Base-by-base conservation (phyloP, 2,113 vertebrate species). In the Oncorhynchus clarkii region DNA sequence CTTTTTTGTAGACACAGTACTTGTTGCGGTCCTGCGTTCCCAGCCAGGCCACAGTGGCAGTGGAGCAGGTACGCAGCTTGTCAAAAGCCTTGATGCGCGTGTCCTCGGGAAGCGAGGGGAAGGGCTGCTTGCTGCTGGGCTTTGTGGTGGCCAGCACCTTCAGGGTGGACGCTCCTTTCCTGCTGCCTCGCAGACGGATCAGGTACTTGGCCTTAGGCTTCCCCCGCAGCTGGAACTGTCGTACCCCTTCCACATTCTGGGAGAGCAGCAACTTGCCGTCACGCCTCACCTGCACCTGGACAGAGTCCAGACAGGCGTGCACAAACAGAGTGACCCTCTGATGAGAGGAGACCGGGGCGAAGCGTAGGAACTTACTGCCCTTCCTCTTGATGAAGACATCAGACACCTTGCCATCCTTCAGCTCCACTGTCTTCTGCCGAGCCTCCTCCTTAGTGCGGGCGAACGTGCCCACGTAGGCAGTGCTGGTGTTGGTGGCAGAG, bases 21-120 rank as follows among this genome's bases (percentile, higher is more conserved):
- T 99, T 99, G 89, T 97, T 98, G 86, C 97, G 95, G 77, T 99
- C 97, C 87, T 97, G 97, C 0, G 97, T 99, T 84, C 97, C 97
- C 31, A 99, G 92, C 98, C 98, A 99, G 0, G 98, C 98, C 84
- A 99, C 95, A 0, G 97, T 99, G 86, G 92, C 95, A 0, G 97
- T 98, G 48, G 95, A 93, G 69, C 98, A 99, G 0, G 97, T 97
- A 73, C 98, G 98, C 67, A 99, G 95, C 80, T 96, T 98, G 92
- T 99, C 97, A 0, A 99, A 99, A 79, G 95, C 95, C 90, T 99
- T 99, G 90, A 99, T 96, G 49, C 98, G 92, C 0, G 95, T 99
- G 13, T 99, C 98, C 87, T 99, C 97, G 0, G 98, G 97, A 9
- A 99, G 95, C 14, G 97, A 94, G 1, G 97, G 98, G 88, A 99